Base-by-base conservation (phyloP, 2,888 invertebrate genomes). In the Drosophila multiciliata region DNA sequence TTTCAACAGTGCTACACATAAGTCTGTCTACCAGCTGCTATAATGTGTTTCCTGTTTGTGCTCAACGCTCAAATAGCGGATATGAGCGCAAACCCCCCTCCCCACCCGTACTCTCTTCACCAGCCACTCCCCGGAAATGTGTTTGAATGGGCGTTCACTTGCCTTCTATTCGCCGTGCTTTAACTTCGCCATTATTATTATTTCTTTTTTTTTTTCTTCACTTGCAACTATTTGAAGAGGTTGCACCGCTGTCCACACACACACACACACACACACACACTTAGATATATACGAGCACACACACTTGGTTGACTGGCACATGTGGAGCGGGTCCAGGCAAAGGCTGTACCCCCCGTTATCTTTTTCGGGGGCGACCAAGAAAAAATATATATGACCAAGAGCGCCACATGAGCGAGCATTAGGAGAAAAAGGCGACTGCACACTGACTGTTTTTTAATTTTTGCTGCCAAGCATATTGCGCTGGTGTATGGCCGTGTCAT, bases 11-110 rank as follows among this genome's bases (percentile, higher is more conserved):
- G 75, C 90, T 83, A 83, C 86, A 90, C 89, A 90, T 83, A 86
- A 86, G 89, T 89, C 90, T 90, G 89, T 90, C 90, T 90, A 90
- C 90, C 87, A 87, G 86, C 90, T 90, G 86, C 89, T 89, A 89
- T 86, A 86, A 86, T 86, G 90, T 86, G 87, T 90, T 86, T 86
- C 86, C 86, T 86, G 86, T 90, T 90, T 90, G 88, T 86, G 90
- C 80, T 85, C 89, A 79, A 81, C 89, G 87, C 89, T 86, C 79
- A 76, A 89, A 86, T 88, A 88, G 80, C 85, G 90, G 85, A 85
- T 85, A 85, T 85, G 90, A 82, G 86, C 83, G 60, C 52, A 55
- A 11, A 17, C 36, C 9, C 29, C 29, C 29, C 4, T 5, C 26
- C 26, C 26, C 26, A 5, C 5, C 26, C n/a, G n/a, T n/a, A n/a